Base-by-base conservation (phyloP, 1,140 invertebrate species). In the Theocolax elegans region DNA sequence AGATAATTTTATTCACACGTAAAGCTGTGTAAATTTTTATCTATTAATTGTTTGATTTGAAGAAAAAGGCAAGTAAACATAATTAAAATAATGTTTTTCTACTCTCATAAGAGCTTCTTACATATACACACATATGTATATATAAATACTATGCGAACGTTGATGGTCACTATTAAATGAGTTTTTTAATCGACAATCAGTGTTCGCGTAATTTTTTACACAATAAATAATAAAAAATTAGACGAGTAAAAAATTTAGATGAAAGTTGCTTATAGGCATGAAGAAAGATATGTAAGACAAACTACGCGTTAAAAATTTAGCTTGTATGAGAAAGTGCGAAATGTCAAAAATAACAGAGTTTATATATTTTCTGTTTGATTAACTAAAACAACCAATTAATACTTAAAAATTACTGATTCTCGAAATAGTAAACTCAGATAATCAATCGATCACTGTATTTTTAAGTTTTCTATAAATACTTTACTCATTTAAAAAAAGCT, bases 111-210 rank as follows among this genome's bases (percentile, higher is more conserved):
- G 51, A 31, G 44, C 31, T 67, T 59, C 29, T 67, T 46, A 46
- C 23, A 49, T 58, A 53, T 42, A 35, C 56, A 56, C 44, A 56
- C 48, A 67, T 17, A 59, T n/a, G 58, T 44, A 58, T 67, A 29
- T n/a, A 4, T 7, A 35, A 35, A 29, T n/a, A 4, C n/a, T n/a
- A n/a, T n/a, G 19, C 38, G 29, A 67, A 49, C 53, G 49, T 66
- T 7, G n/a, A 23, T 31, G 9, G 42, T 35, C 7, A 63, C 12
- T 7, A 69, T 10, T 40, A 23, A 31, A 21, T 42, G 19, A 63
- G 23, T 31, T 63, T 1, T 70, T 70, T 42, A 19, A 64, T 40
- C 29, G 56, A 66, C 29, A 65, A 66, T 72, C 46, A 63, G 0
- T 42, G 23, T 53, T 62, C 35, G 19, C 44, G 9, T 54, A 63